These are phyloP conservation scores for Drosophila sucinea DNA, from an alignment of 1,140 invertebrate species.

Conservation along the genomic window DNA sequence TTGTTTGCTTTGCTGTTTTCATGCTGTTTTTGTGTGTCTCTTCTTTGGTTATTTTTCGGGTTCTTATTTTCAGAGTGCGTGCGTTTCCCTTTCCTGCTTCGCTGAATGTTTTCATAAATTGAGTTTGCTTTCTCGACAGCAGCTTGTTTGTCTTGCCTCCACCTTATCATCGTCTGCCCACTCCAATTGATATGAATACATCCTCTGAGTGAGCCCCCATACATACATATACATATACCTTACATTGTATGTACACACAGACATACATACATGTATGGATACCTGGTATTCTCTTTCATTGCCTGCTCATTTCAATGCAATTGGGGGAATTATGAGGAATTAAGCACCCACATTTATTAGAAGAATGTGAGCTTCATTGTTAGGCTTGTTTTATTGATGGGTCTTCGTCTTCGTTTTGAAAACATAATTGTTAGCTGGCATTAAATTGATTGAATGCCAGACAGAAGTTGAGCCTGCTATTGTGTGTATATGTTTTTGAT, in stretches of 20 bases:
- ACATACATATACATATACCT: conserved; percentile 52
- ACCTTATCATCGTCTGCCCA: not conserved
- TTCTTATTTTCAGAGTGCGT: conserved; percentile 3
- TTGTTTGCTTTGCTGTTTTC: conserved; percentile 28
- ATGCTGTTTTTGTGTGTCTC: not conserved
- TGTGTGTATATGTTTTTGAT: not conserved
- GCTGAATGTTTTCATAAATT: conserved; percentile 71
- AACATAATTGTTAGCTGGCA: conserved; percentile 20
- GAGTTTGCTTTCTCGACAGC: conserved; percentile 71
- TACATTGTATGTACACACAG: no score
- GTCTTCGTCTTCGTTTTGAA: conserved; percentile 12
- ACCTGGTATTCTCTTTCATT: conserved; percentile 18
- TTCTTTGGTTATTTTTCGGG: not conserved
- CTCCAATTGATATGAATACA: conserved; percentile 22
- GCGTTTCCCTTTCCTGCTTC: conserved; percentile 23
- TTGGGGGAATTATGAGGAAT: conserved; percentile 65
- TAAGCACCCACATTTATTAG: conserved; percentile 41
- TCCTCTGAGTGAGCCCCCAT: conserved; percentile 41
- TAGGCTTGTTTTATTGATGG: conserved; percentile 23
- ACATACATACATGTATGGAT: not conserved
- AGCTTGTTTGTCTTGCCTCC: conserved; percentile 41
- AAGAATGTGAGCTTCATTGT: conserved; percentile 28
- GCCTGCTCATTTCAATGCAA: conserved; percentile 48
- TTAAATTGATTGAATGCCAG: conserved; percentile 38
- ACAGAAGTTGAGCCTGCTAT: not conserved